Evolutionary conservation across 2,888 invertebrate genomes (phyloP), one percentile per base, ranked within the genome.

Genomic region (Blomia tropicalis): DNA sequence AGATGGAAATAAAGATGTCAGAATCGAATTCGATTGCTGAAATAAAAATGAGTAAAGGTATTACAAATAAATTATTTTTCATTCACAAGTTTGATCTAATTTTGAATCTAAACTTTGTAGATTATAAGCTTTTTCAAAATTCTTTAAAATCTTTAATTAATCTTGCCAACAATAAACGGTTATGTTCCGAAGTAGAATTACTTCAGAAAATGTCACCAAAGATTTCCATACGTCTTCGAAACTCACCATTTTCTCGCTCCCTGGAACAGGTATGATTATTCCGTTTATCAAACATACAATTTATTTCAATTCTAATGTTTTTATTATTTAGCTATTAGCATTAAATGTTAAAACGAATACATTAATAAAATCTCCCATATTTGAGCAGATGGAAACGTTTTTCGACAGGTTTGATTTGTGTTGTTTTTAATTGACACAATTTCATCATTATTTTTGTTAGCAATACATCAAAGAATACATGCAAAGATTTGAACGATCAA

Each of bases 161-260:
- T 29, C 29, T 56, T 14, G 11, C 29, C 2, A 56, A 56, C n/a
- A 29, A 56, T 31, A 17, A 30, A 31, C 14, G 2, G 11, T 56
- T 56, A 19, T 29, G 29, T 2, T 27, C 56, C 2, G 56, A 56
- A 56, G 25, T 14, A 19, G 22, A 36, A 32, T 31, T 56, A 23
- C 19, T 62, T 1, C 54, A 43, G 23, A 30, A 30, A 22, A 54
- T 62, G 36, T 22, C 56, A 14, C 54, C 54, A 27, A 54, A 54
- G 19, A 56, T 62, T 36, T 17, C 32, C 32, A 62, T 62, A 36
- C 54, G 62, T 30, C 22, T 62, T 32, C 7, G 62, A 27, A 56
- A 23, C 29, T 53, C 62, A 5, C 14, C 17, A 36, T 53, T 36
- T 32, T 62, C 41, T 22, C 54, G 62, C 22, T 54, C 41, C 19